Evolutionary conservation across 1,140 invertebrate genomes (phyloP).

Genomic region (Lethocerus indicus): DNA sequence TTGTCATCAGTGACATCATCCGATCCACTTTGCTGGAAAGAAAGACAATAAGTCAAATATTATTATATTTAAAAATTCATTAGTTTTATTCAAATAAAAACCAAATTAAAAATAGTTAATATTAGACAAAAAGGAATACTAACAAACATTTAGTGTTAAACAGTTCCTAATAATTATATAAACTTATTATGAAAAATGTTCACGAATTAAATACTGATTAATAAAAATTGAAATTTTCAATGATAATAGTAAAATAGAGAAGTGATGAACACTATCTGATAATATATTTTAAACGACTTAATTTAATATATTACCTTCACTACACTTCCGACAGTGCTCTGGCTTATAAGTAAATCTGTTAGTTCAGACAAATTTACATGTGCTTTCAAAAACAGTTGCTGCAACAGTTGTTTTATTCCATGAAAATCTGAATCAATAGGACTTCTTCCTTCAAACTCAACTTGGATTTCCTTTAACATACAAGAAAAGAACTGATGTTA

Average conservation of each 20-base stretch:
- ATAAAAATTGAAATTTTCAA: no score
- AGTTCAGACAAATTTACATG: constrained; percentile 58
- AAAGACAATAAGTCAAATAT: not conserved
- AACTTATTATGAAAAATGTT: no score
- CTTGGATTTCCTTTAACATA: constrained; percentile 43
- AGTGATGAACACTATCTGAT: not conserved
- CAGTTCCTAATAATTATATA: no score
- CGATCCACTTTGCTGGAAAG: constrained; percentile 22
- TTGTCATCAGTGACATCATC: constrained; percentile 36
- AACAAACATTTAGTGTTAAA: no score
- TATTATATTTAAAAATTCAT: not conserved
- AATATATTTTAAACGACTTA: not conserved
- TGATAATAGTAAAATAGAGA: not conserved
- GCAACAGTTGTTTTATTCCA: constrained; percentile 63
- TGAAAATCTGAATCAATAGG: constrained; percentile 63
- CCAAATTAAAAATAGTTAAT: not conserved
- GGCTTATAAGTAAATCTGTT: constrained; percentile 60
- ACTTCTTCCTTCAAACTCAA: constrained; percentile 70
- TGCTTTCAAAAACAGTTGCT: constrained; percentile 67
- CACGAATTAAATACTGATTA: no score
- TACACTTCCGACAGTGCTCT: constrained; percentile 72
- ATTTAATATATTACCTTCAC: constrained; percentile 58
- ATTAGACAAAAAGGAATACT: no score
- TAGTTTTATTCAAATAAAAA: not conserved
- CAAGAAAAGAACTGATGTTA: no score